Evolutionary conservation across 2,113 vertebrate species (phyloP), one percentile per base, ranked within the genome.

Genomic region (Paradoxurus hermaphroditus): DNA sequence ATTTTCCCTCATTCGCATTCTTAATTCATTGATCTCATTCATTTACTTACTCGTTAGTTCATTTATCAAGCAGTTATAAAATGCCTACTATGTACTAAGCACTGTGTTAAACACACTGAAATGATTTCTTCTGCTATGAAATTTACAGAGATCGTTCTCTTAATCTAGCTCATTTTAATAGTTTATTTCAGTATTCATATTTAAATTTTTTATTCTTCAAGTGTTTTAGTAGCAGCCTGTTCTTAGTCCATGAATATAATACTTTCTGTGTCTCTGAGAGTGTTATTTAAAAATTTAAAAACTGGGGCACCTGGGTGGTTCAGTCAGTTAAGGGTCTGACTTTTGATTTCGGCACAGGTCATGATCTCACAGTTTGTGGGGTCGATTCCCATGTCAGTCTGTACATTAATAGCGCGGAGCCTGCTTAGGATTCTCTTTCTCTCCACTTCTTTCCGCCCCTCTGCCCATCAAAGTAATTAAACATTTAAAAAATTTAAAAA

Each of bases 141-240:
- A 83, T 97, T 90, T 82, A 87, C 9, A 77, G 27, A 95, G 36
- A 39, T 19, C 82, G 4, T 81, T 96, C 25, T 93, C 29, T 93
- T 77, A 86, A 56, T 95, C 18, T 65, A 27, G 16, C 34, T 34
- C 6, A 86, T 25, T 95, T 79, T 68, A 44, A 86, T 56, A 82
- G 11, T 91, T 73, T 51, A 49, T 78, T 79, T 90, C n/a, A 75
- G 31, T 51, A 62, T 23, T 86, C 56, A 67, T 46, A 59, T 36
- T 90, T 83, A 75, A 88, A 36, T 67, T 90, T 73, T 83, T 78
- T 79, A 5, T 72, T 65, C 51, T 53, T 53, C 36, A 91, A 49
- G 62, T 93, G 5, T 63, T 72, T 78, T 89, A 88, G 67, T 73
- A 86, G 56, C 56, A 41, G 46, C 12, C 25, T 72, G 59, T 81